Percentiles rank a stretch among this genome's conserved stretches.
These are phyloP conservation scores for Gryllus bimaculatus DNA, from an alignment of 1,140 invertebrate genomes.

Conservation along the genomic window DNA sequence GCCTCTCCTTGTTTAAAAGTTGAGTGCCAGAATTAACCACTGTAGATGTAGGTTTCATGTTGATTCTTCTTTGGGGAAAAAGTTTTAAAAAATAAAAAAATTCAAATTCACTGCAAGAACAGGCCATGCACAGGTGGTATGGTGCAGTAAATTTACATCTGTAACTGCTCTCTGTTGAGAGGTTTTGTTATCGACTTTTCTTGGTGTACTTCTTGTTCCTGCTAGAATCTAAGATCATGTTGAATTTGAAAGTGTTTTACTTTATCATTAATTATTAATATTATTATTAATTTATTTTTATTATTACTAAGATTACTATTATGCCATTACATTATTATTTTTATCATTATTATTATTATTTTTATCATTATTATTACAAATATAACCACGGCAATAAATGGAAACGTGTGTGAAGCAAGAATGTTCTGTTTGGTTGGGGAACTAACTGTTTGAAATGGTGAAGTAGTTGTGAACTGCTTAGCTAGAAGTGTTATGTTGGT, in stretches of 20 bases:
- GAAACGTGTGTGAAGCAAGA: neutral
- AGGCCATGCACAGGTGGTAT: constrained; percentile 7
- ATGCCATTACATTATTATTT: too few relatives aligned
- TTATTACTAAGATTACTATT: too few relatives aligned
- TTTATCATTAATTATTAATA: constrained; percentile 7
- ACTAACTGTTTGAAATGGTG: constrained; percentile 8
- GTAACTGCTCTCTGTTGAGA: constrained; percentile 8
- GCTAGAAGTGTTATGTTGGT: neutral
- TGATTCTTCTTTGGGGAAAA: constrained; percentile 20
- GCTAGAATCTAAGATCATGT: constrained; percentile 23
- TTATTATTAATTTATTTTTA: neutral
- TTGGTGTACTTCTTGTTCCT: constrained; percentile 26
- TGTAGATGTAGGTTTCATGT: constrained; percentile 22
- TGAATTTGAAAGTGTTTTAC: constrained; percentile 24
- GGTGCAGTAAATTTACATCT: constrained; percentile 8
- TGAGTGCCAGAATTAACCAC: constrained; percentile 21
- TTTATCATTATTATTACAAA: constrained; percentile 8
- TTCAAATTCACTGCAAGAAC: constrained; percentile 4
- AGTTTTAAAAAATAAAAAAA: constrained; percentile 6
- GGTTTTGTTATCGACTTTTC: constrained; percentile 26
- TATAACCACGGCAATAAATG: constrained; percentile 14
- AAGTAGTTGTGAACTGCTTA: neutral
- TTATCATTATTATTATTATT: neutral
- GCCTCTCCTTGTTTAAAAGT: constrained; percentile 22
- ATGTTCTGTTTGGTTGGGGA: constrained; percentile 6